Percentiles rank a stretch among this genome's conserved stretches.
Evolutionary conservation across 2,113 vertebrate species (phyloP).

Genomic region (Podarcis raffonei): DNA sequence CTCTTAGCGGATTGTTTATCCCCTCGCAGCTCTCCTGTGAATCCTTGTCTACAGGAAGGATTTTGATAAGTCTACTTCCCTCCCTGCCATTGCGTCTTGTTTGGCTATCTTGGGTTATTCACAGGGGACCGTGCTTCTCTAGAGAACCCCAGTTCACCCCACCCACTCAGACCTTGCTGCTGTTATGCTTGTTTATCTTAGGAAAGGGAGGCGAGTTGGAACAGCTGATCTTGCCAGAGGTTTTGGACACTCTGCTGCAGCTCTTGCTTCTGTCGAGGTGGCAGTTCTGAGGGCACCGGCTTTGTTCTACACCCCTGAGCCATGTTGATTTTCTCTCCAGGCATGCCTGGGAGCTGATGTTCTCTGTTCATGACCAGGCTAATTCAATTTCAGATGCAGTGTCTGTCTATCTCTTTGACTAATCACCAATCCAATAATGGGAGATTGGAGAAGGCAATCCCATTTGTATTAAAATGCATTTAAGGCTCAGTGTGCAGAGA

Average conservation of each 20-base stretch:
- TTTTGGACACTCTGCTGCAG: background rate
- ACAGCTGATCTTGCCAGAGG: too few species aligned
- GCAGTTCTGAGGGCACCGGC: background rate
- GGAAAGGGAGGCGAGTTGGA: background rate
- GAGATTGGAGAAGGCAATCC: slow-evolving; percentile 66
- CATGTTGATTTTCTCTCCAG: background rate
- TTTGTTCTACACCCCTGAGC: background rate
- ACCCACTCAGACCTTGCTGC: background rate
- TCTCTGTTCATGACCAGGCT: slow-evolving; percentile 35
- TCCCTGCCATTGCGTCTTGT: background rate
- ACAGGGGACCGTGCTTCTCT: background rate
- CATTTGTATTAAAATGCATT: slow-evolving; percentile 65
- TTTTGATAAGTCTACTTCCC: background rate
- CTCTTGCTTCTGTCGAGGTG: background rate
- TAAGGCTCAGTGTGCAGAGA: slow-evolving; percentile 59
- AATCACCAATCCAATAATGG: slow-evolving; percentile 69
- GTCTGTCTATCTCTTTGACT: slow-evolving; percentile 42
- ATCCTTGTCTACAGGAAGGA: background rate
- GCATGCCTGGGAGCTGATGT: background rate
- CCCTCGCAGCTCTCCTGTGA: background rate
- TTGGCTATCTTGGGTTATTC: background rate
- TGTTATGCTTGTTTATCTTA: background rate
- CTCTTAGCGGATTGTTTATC: background rate
- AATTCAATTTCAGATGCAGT: slow-evolving; percentile 56
- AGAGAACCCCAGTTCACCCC: too few species aligned